Evolutionary conservation across 2,888 invertebrate species (phyloP).

Genomic region (Oscheius sp.): DNA sequence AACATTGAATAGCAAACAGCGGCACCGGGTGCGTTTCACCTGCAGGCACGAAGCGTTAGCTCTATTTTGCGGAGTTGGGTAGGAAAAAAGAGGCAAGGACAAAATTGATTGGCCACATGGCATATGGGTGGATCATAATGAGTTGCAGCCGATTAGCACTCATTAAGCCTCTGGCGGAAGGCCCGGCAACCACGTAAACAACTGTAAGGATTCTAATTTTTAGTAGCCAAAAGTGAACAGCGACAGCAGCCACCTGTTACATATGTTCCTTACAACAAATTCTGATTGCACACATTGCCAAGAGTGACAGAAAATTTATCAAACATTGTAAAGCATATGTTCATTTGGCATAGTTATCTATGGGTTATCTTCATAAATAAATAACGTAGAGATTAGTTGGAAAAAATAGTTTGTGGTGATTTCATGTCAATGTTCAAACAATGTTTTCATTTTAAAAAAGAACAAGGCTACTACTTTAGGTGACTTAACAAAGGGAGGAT

Average conservation of each 20-base stretch:
- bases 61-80: not conserved
- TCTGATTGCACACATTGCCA: slow-evolving; percentile 26
- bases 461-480: no score
- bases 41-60: not conserved
- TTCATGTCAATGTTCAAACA: no score
- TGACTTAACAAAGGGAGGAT: slow-evolving; percentile 27
- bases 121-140: slow-evolving; percentile 32
- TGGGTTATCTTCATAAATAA: no score
- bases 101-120: slow-evolving; percentile 3
- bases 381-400: no score
- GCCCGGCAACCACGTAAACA: slow-evolving; percentile 6
- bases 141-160: slow-evolving; percentile 30
- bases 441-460: no score
- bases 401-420: no score
- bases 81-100: not conserved
- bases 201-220: slow-evolving; percentile 12
- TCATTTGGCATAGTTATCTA: not conserved
- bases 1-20: slow-evolving; percentile 31
- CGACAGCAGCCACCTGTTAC: slow-evolving; percentile 24
- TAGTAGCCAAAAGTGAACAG: slow-evolving; percentile 8
- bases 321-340: slow-evolving; percentile 1
- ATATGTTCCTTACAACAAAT: slow-evolving; percentile 30
- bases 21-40: not conserved
- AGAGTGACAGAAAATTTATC: slow-evolving; percentile 16
- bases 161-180: slow-evolving; percentile 26